These are phyloP conservation scores for Thumatha senex DNA, from an alignment of 2,888 invertebrate species.

Conservation along the genomic window DNA sequence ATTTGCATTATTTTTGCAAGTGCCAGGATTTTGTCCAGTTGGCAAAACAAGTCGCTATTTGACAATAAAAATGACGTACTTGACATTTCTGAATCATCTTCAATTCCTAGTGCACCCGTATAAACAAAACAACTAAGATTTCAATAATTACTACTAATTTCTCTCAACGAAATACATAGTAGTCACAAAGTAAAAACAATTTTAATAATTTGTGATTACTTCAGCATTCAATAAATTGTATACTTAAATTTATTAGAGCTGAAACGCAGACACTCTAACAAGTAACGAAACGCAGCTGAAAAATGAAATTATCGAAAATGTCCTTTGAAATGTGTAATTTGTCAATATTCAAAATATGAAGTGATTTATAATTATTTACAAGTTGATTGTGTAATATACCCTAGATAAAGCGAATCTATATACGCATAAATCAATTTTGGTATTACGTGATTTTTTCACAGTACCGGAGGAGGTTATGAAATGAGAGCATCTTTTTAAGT, in stretches of 20 bases:
- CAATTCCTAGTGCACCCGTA: neutral
- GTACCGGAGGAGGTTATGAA: slow-evolving; percentile 75
- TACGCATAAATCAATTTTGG: slow-evolving; percentile 40
- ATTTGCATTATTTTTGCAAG: slow-evolving; percentile 74
- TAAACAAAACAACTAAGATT: neutral
- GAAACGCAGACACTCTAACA: neutral
- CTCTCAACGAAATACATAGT: neutral
- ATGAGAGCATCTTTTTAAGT: slow-evolving; percentile 41
- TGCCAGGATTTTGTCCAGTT: slow-evolving; percentile 79
- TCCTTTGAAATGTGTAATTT: slow-evolving; percentile 55
- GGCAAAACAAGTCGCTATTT: slow-evolving; percentile 75
- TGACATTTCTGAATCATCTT: slow-evolving; percentile 6
- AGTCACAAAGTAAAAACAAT: neutral
- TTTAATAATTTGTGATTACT: no score
- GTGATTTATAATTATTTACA: slow-evolving; percentile 72
- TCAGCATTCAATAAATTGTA: no score
- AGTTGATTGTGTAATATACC: slow-evolving; percentile 72
- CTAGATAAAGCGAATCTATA: slow-evolving; percentile 46
- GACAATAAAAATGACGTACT: slow-evolving; percentile 30
- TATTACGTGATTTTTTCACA: slow-evolving; percentile 48
- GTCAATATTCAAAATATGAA: slow-evolving; percentile 69
- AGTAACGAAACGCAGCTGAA: slow-evolving; percentile 30
- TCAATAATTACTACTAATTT: neutral
- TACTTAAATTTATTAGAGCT: no score
- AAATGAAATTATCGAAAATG: slow-evolving; percentile 52